Conservation (phyloP, 2,113 vertebrate species). For the Illadopsis cleaveri region DNA sequence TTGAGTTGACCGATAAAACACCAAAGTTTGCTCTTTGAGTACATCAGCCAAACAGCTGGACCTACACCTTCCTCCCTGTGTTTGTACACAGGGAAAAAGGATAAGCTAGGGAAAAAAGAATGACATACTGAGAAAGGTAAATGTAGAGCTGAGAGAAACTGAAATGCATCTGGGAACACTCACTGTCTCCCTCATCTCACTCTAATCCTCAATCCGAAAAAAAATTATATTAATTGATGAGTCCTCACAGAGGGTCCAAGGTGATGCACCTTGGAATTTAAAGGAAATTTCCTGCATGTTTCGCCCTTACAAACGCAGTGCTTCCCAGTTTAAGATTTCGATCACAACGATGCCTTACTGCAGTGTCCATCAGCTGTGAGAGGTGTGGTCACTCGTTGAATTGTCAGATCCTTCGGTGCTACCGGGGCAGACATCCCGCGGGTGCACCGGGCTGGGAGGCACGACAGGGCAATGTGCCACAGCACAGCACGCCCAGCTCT, state of each 20-base stretch:
- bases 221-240: neutral
- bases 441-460: neutral
- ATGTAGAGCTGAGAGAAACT: neutral
- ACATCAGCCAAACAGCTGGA: neutral
- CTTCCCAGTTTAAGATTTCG: neutral
- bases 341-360: neutral
- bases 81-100: neutral
- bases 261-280: neutral
- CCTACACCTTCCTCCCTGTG: neutral
- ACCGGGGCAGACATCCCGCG: neutral
- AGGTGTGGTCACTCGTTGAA: neutral
- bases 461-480: accelerated
- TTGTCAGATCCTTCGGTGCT: neutral
- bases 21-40: neutral
- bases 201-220: neutral
- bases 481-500: accelerated
- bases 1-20: neutral
- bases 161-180: neutral
- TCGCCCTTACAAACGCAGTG: neutral
- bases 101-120: neutral
- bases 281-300: accelerated
- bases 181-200: neutral
- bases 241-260: neutral
- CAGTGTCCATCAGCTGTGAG: neutral
- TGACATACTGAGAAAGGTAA: neutral